Evolutionary conservation across 2,113 vertebrate species (phyloP), one percentile per base, ranked within the genome.

Genomic region (Siphamia tubifer): DNA sequence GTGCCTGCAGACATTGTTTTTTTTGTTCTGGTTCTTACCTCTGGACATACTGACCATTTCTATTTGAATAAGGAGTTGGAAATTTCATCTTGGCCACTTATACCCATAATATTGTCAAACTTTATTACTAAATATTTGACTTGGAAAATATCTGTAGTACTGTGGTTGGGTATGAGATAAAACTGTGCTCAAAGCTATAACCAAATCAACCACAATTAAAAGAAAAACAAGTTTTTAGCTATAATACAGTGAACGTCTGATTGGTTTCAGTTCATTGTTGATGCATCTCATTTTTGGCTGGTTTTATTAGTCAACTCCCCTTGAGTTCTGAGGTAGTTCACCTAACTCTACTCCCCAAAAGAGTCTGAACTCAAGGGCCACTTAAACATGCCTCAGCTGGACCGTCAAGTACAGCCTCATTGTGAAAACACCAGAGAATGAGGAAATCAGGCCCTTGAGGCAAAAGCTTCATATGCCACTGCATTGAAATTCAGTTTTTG

Each of bases 351-450:
- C 64, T 62, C 23, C 19, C 49, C 44, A 38, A 80, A 70, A 77
- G 63, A 64, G 44, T 12, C 53, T 52, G 65, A 75, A 77, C 53
- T 74, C 39, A 31, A 62, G 70, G 44, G 66, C 60, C 74, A 68
- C 53, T 85, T 67, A 67, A 79, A 73, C 73, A 62, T 17, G 57
- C 55, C 63, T 77, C 63, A 53, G 75, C 23, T 66, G 71, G 66
- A 68, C 74, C 70, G 83, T 79, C 65, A 71, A 72, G 61, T 24
- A 51, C 68, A 62, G 83, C 58, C 68, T 86, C 79, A 85, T 86
- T 82, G 79, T 74, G 68, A 80, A 89, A 87, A 74, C 87, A 84
- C 61, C 73, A 85, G 71, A 74, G 49, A 68, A 56, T 0, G 24
- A 78, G 54, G 53, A 83, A 83, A 81, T 79, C 74, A 77, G 82